Percentiles rank a stretch among this genome's conserved stretches.
These are phyloP conservation scores for Tonatia bakeri DNA, from an alignment of 2,113 vertebrate genomes.

Conservation along the genomic window DNA sequence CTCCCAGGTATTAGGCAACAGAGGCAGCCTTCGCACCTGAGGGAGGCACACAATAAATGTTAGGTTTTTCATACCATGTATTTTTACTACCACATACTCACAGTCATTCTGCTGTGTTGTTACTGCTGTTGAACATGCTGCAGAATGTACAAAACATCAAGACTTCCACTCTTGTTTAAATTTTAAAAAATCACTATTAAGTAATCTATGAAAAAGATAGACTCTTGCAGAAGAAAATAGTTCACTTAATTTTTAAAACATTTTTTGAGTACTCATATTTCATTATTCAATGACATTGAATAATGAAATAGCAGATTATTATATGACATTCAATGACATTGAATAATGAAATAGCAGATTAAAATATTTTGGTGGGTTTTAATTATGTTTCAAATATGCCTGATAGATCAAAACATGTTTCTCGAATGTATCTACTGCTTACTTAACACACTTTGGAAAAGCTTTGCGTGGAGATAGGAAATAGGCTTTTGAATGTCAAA, in stretches of 20 bases:
- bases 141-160: background rate
- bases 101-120: background rate
- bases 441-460: background rate
- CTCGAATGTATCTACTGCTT: background rate
- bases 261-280: background rate
- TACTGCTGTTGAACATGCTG: background rate
- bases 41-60: accelerated
- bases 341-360: background rate
- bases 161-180: background rate
- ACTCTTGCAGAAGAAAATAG: background rate
- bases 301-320: too few relatives aligned
- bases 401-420: background rate
- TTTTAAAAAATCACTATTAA: background rate
- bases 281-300: background rate
- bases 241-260: background rate
- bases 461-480: constrained; percentile 11
- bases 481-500: constrained; percentile 10
- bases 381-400: background rate
- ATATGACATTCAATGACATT: background rate
- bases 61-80: background rate
- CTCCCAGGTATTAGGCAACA: background rate
- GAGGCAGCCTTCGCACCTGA: background rate
- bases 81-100: background rate
- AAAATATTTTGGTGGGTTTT: background rate
- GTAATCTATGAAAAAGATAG: background rate